Conservation (phyloP, 23 tunicate genomes). For the Ciona savignyi region DNA sequence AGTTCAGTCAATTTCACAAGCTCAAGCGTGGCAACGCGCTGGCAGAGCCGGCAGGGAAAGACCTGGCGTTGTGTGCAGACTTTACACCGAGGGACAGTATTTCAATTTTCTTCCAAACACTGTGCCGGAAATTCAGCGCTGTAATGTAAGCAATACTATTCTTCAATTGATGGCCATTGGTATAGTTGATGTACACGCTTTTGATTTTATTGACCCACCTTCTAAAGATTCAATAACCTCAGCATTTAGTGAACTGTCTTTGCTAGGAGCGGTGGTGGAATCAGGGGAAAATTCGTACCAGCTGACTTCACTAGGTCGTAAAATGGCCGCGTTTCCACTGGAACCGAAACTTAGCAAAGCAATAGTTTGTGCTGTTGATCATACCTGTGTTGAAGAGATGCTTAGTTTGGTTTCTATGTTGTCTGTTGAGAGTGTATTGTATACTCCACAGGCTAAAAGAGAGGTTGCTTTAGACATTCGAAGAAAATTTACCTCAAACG, state of each 20-base stretch:
- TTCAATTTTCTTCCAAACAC: constrained; percentile 33
- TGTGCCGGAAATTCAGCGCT: constrained; percentile 73
- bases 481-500: constrained; percentile 65
- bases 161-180: constrained; percentile 86
- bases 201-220: constrained; percentile 89
- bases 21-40: constrained; percentile 96
- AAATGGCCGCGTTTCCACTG: constrained; percentile 79
- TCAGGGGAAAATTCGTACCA: constrained; percentile 9
- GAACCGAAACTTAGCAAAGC: constrained; percentile 79
- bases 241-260: constrained; percentile 62
- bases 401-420: constrained; percentile 63
- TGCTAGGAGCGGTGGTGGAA: constrained; percentile 58
- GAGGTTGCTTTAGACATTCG: constrained; percentile 55
- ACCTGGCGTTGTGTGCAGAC: constrained; percentile 64
- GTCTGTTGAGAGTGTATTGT: constrained; percentile 68
- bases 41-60: constrained; percentile 93
- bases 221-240: constrained; percentile 32
- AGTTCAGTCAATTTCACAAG: constrained; percentile 78
- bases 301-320: constrained; percentile 57
- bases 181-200: constrained; percentile 44
- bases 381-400: constrained; percentile 70
- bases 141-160: constrained; percentile 59
- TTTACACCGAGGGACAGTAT: constrained; percentile 77
- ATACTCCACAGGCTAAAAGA: constrained; percentile 53
- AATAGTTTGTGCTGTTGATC: constrained; percentile 24